These are phyloP conservation scores for Himalopsyche phryganea DNA, from an alignment of 1,140 invertebrate species.

Conservation along the genomic window DNA sequence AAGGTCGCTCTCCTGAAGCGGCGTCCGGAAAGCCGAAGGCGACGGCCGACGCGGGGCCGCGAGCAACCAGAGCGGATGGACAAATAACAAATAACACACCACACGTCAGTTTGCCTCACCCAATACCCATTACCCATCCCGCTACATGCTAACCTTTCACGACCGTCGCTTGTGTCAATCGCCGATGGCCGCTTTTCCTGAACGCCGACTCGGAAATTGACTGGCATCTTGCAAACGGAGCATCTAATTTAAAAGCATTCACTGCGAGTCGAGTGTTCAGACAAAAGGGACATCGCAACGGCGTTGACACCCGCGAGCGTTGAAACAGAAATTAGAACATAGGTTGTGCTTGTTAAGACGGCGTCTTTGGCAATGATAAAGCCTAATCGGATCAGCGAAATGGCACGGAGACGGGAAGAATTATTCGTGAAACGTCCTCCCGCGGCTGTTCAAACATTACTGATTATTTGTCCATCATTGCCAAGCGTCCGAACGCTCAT, in stretches of 20 bases:
- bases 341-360: constrained; percentile 21
- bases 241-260: too few relatives aligned
- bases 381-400: not conserved
- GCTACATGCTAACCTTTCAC: too few relatives aligned
- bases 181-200: not conserved
- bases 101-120: not conserved
- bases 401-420: too few relatives aligned
- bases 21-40: constrained; percentile 14
- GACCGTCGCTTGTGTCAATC: too few relatives aligned
- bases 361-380: too few relatives aligned
- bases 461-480: constrained; percentile 21
- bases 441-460: not conserved
- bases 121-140: not conserved
- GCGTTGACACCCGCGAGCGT: not conserved
- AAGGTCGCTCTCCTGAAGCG: constrained; percentile 57
- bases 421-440: too few relatives aligned
- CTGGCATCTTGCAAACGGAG: too few relatives aligned
- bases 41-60: constrained; percentile 2
- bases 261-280: too few relatives aligned
- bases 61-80: constrained; percentile 43
- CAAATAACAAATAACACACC: constrained; percentile 44
- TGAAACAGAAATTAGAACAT: not conserved
- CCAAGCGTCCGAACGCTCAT: constrained; percentile 16
- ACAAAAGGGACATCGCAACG: not conserved
- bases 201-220: too few relatives aligned